Conservation (phyloP, 2,888 invertebrate genomes). For the Habroteleia sp. region DNA sequence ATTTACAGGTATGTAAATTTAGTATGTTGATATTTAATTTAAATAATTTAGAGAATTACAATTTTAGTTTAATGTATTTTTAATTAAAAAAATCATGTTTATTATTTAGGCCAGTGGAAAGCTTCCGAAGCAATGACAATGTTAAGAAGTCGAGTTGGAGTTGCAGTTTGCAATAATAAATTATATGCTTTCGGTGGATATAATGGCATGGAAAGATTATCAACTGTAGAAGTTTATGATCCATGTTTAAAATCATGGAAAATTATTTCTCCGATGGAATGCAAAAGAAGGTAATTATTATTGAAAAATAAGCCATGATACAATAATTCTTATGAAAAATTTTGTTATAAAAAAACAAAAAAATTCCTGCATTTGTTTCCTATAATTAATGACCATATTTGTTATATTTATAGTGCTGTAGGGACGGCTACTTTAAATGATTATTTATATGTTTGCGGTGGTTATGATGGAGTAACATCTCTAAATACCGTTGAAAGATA, state of each 20-base stretch:
- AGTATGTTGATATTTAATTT: no score
- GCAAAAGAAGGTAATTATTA: slow-evolving; percentile 86
- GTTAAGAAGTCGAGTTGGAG: slow-evolving; percentile 91
- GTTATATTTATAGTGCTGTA: slow-evolving; percentile 84
- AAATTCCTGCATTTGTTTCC: no score
- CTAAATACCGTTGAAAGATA: slow-evolving; percentile 92
- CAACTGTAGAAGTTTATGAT: slow-evolving; percentile 93
- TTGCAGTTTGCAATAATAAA: slow-evolving; percentile 90
- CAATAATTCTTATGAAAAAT: no score
- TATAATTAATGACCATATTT: no score
- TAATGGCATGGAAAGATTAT: slow-evolving; percentile 89
- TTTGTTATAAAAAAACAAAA: no score
- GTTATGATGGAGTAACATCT: slow-evolving; percentile 92
- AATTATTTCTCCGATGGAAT: slow-evolving; percentile 89
- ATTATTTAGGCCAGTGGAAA: slow-evolving; percentile 85
- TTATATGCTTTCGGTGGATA: slow-evolving; percentile 92
- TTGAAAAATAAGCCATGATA: no score
- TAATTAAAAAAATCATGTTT: slow-evolving; percentile 15
- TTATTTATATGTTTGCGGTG: slow-evolving; percentile 91
- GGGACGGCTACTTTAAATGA: slow-evolving; percentile 91
- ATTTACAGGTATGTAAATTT: no score
- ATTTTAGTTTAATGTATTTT: no score
- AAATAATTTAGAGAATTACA: no score
- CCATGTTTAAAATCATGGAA: slow-evolving; percentile 88
- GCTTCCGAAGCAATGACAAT: slow-evolving; percentile 92